These are phyloP conservation scores for Chaetoderma sp. DNA, from an alignment of 2,888 invertebrate species.

Conservation along the genomic window DNA sequence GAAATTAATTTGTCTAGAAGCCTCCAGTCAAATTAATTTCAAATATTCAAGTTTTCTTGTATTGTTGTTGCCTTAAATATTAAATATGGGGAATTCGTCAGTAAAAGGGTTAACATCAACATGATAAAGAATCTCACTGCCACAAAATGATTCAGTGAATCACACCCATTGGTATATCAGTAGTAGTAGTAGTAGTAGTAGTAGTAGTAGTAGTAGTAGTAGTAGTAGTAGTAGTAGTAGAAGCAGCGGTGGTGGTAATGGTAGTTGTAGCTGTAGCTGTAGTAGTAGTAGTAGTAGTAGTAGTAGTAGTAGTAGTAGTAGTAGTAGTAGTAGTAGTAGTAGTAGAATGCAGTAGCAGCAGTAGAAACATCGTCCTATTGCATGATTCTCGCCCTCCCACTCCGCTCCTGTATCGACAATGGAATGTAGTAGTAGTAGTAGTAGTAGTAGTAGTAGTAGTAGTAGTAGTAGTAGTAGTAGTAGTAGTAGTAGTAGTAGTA, in stretches of 20 bases:
- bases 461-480: slow-evolving; percentile 16
- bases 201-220: slow-evolving; percentile 7
- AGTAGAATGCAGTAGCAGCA: background rate
- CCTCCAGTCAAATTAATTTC: too few relatives aligned
- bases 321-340: slow-evolving; percentile 3
- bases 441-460: slow-evolving; percentile 15
- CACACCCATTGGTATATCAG: too few relatives aligned
- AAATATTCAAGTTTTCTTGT: too few relatives aligned
- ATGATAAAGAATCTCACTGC: too few relatives aligned
- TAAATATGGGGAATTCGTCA: too few relatives aligned
- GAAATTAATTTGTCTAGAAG: too few relatives aligned
- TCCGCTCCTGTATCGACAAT: background rate
- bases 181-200: slow-evolving; percentile 5
- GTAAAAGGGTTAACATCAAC: too few relatives aligned
- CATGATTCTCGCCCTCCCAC: too few relatives aligned
- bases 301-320: slow-evolving; percentile 15
- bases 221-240: slow-evolving; percentile 6
- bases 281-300: slow-evolving; percentile 14
- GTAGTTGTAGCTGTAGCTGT: too few relatives aligned
- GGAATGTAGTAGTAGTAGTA: slow-evolving; percentile 12
- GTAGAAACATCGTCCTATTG: background rate
- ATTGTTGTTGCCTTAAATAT: too few relatives aligned
- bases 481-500: slow-evolving; percentile 14
- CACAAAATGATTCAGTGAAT: too few relatives aligned
- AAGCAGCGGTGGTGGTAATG: too few relatives aligned